Percentiles rank a stretch among this genome's conserved stretches.
phyloP scores from a whole-genome alignment of 37 sponge, comb jelly and placozoan species.

The Beroe ovata region DNA sequence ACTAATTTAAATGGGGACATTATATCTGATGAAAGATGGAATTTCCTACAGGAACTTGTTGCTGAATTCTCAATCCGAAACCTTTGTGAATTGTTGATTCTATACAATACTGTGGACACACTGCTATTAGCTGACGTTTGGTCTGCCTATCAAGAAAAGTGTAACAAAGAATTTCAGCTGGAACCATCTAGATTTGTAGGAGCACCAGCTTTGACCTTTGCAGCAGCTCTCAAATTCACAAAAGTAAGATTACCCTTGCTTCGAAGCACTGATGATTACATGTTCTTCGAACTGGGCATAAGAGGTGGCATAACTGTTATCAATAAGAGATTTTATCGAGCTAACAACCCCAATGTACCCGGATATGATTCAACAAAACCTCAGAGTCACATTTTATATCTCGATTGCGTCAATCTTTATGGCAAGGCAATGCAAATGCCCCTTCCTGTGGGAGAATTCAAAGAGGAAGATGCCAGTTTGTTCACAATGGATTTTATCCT shows the following conservation, averaged over 20 bases:
- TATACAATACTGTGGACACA: not conserved
- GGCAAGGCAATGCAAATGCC: not conserved
- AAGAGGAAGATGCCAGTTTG: not conserved
- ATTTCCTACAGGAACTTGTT: not conserved
- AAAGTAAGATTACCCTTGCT: not conserved
- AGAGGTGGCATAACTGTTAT: not conserved
- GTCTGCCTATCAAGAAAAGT: not conserved
- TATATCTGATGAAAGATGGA: not conserved
- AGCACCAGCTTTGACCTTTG: constrained; percentile 26
- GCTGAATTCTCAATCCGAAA: not conserved
- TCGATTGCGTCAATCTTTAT: not conserved
- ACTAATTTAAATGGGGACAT: not conserved
- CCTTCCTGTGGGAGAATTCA: not conserved
- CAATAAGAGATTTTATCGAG: not conserved
- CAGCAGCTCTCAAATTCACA: constrained; percentile 24
- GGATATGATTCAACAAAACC: constrained; percentile 1
- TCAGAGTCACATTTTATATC: not conserved
- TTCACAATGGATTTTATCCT: not conserved
- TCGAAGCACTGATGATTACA: not conserved
- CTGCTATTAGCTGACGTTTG: not conserved
- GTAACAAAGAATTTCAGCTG: not conserved
- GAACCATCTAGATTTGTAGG: not conserved
- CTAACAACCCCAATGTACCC: not conserved
- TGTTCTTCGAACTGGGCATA: constrained; percentile 19
- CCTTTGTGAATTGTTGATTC: not conserved